Evolutionary conservation across 2,888 invertebrate genomes (phyloP).

Genomic region (Chrysopilus asiliformis): DNA sequence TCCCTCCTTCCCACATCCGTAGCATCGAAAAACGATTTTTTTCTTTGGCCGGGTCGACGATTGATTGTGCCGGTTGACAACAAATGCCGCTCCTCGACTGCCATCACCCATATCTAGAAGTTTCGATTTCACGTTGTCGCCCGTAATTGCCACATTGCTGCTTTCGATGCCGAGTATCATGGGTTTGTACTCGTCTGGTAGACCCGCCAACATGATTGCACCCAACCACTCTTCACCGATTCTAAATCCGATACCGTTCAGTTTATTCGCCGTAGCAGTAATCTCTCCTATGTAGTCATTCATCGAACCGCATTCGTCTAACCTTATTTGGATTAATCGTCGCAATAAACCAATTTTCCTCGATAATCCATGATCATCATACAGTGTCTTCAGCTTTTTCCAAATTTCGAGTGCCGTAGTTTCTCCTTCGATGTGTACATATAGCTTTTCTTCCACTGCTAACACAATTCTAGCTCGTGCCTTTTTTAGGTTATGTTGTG

Average conservation of each 20-base stretch:
- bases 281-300: constrained; percentile 22
- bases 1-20: neutral
- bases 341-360: constrained; percentile 20
- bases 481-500: too few relatives aligned
- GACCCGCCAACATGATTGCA: constrained; percentile 21
- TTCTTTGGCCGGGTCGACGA: neutral
- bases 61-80: neutral
- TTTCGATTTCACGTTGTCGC: constrained; percentile 21
- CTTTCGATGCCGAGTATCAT: constrained; percentile 20
- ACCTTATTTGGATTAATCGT: constrained; percentile 13
- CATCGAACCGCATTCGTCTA: constrained; percentile 16
- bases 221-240: constrained; percentile 14
- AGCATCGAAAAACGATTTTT: neutral
- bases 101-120: too few relatives aligned
- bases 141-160: constrained; percentile 18
- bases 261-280: constrained; percentile 20
- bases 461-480: too few relatives aligned
- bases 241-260: constrained; percentile 17
- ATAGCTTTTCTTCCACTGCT: too few relatives aligned
- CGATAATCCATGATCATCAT: constrained; percentile 21
- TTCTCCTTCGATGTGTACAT: too few relatives aligned
- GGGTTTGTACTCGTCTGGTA: constrained; percentile 21
- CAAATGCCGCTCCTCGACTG: too few relatives aligned
- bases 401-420: too few relatives aligned
- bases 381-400: too few relatives aligned